Base-by-base conservation (phyloP, 2,888 invertebrate species). In the Allolobophora icterica region DNA sequence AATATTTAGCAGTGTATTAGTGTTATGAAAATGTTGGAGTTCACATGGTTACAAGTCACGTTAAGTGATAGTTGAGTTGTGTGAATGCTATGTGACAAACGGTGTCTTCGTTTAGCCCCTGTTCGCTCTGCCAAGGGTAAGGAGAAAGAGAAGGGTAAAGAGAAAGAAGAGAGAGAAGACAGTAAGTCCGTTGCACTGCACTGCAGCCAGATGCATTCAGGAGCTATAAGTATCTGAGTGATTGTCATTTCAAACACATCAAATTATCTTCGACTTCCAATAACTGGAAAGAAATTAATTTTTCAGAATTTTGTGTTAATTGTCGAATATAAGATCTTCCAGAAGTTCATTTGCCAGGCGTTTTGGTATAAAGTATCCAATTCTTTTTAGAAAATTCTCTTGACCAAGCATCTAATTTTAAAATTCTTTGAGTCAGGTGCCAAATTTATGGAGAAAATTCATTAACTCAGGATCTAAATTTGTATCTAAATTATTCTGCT, bases 161-260 rank as follows among this genome's bases (percentile, higher is more conserved):
- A 91, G 84, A 91, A 91, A 90, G 91, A 89, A 52, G 91, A 90
- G 35, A 90, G 90, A 83, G 91, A 91, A 21, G 91, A 91, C 42
- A 91, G 91, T 91, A 89, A 91, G 91, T 91, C 34, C 1, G 71
- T 71, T 71, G 35, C 58, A 34, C 71, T 30, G 34, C 35, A 38
- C 38, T 87, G 35, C 33, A 35, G 84, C n/a, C 24, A 30, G 89
- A 38, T 33, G 89, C 35, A 40, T 89, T 30, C n/a, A 0, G 71
- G 71, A 71, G 71, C 71, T 71, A 71, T 71, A 71, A 71, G n/a
- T n/a, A n/a, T n/a, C 8, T n/a, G 71, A 8, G 1, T 6, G 11
- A 6, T 71, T 4, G 11, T 71, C n/a, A n/a, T 13, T 71, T n/a
- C 71, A 71, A 71, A 71, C 71, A 71, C 8, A 1, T 30, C 71